Base-by-base conservation (phyloP, 2,797 vertebrate genomes). In the Lateolabrax maculatus region DNA sequence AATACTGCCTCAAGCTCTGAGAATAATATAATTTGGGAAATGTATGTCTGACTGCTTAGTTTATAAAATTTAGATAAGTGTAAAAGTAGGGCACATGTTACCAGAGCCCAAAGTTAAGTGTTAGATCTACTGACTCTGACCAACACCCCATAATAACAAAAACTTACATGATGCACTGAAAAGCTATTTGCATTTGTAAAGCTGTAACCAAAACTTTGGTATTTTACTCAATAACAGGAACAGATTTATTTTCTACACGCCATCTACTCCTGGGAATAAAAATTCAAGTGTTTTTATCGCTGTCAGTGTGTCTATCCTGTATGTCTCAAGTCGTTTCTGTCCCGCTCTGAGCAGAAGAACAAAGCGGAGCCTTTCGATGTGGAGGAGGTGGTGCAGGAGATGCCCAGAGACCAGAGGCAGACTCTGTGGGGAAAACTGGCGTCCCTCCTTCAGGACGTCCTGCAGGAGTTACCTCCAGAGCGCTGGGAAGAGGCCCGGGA, bases 311-410 rank as follows among this genome's bases (percentile, higher is more conserved):
- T 65, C 2, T 29, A 1, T 63, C 29, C 0, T 9, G 12, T 25
- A 6, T 62, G 53, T 64, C 36, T 62, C 1, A 55, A 49, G 19
- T 13, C 13, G 27, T 31, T 25, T 57, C 9, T 39, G 13, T 27
- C 16, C 2, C 2, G 3, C 36, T 61, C 23, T 65, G 75, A 66
- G 75, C 92, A 99, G 98, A 97, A 94, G 80, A 94, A 97, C 79
- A 77, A 77, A 39, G 81, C 93, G 0, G 95, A 97, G 75, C 94
- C 95, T 43, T 97, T 99, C 10, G 95, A 96, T 86, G 91, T 99
- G 87, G 91, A 93, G 8, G 98, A 99, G 73, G 89, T 99, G 55
- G 77, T 99, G 82, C 95, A 98, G 88, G 98, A 99, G 91, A 90
- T 99, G 86, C 82, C 96, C 63, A 94, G 93, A 58, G 95, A 94